Conservation (phyloP, 2,888 invertebrate genomes). For the Eristalis tenax region DNA sequence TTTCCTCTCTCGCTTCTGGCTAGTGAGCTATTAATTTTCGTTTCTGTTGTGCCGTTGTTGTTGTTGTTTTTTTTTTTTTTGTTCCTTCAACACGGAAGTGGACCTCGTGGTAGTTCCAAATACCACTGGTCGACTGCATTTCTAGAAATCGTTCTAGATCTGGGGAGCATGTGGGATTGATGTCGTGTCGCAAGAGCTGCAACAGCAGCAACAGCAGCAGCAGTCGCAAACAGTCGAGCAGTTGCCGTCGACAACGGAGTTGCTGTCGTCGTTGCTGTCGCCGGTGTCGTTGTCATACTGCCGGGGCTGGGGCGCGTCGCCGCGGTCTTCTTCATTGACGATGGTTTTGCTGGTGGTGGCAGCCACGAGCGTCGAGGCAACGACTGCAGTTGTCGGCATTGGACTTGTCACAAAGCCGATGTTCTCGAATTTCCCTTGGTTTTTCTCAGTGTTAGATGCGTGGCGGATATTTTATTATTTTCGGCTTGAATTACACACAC, state of each 20-base stretch:
- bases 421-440: conserved; percentile 66
- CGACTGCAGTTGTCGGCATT: conserved; percentile 49
- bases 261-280: conserved; percentile 35
- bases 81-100: conserved; percentile 60
- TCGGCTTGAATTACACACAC: conserved; percentile 65
- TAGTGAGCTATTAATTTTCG: conserved; percentile 71
- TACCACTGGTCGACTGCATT: conserved; percentile 63
- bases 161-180: conserved; percentile 68
- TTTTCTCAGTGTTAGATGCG: conserved; percentile 58
- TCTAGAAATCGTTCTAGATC: conserved; percentile 72
- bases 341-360: conserved; percentile 7
- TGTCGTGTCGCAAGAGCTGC: conserved; percentile 59
- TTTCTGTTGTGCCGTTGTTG: conserved; percentile 33
- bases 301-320: not conserved
- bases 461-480: conserved; percentile 69
- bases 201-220: not conserved
- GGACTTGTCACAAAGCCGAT: conserved; percentile 68
- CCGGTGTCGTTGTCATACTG: conserved; percentile 33
- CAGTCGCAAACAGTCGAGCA: not conserved
- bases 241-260: not conserved
- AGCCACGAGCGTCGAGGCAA: not conserved
- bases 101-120: conserved; percentile 69
- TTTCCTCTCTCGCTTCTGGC: conserved; percentile 70
- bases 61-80: conserved; percentile 12
- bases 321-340: conserved; percentile 53